Base-by-base conservation (phyloP, 2,797 vertebrate genomes). In the Lindbergichthys nudifrons region DNA sequence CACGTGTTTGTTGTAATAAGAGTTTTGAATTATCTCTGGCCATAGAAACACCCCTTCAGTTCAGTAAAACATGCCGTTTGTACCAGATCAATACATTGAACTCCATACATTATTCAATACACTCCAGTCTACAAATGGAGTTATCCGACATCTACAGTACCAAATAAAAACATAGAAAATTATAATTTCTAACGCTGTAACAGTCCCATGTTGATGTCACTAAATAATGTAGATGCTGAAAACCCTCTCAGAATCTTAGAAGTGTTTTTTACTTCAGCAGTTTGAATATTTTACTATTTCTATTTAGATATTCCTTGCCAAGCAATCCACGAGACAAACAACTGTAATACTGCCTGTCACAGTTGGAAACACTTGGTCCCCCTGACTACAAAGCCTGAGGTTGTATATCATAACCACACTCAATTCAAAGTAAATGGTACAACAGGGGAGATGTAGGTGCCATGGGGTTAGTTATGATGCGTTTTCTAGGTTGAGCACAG, bases 301-400 rank as follows among this genome's bases (percentile, higher is more conserved):
- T 16, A 36, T 61, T 75, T 57, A 36, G 47, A 65, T 30, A 51
- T 54, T 10, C 19, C 66, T 74, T 66, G 39, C 9, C 65, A 64
- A 52, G 26, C 12, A 43, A 57, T 7, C 39, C 48, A 56, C 13
- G 43, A 30, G 52, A 58, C 6, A 45, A 47, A 56, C 19, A 48
- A 19, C 15, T n/a, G 3, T 10, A 51, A 63, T n/a, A 5, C 13
- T 18, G 42, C 50, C 60, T 52, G 64, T 53, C 65, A 63, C 59
- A 36, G 32, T 36, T 36, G 32, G 32, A 36, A 36, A 36, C 32
- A 9, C 8, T 36, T 36, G 6, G 6, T 2, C 32, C 32, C 32
- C 32, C 32, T 1, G n/a, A 73, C 13, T 15, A 36, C 18, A 32
- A 14, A 23, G 42, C 68, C 64, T 62, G 41, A 61, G 54, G 51